These are phyloP conservation scores for Toxotes chatareus DNA, from an alignment of 2,113 vertebrate genomes.

Conservation along the genomic window DNA sequence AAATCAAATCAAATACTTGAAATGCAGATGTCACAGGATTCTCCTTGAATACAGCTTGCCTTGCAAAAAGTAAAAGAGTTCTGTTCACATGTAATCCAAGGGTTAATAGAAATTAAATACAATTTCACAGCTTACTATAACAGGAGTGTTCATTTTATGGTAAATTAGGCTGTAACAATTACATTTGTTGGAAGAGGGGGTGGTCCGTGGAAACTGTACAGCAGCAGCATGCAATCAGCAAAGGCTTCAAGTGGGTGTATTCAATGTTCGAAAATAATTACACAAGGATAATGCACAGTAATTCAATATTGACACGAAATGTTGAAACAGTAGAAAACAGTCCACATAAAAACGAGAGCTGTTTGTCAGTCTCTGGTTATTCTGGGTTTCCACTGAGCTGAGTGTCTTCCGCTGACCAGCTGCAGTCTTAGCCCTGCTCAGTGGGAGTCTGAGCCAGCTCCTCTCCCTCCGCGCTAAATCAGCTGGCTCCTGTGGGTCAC, in stretches of 20 bases:
- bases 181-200: constrained; percentile 49
- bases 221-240: constrained; percentile 36
- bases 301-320: constrained; percentile 29
- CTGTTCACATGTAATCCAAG: constrained; percentile 24
- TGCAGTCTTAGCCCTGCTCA: constrained; percentile 38
- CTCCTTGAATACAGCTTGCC: constrained; percentile 5
- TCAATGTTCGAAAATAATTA: constrained; percentile 49
- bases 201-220: constrained; percentile 27
- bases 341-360: background rate
- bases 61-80: constrained; percentile 6
- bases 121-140: constrained; percentile 73
- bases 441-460: constrained; percentile 33
- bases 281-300: constrained; percentile 3
- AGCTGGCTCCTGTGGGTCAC: constrained; percentile 45
- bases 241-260: constrained; percentile 32
- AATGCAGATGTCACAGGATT: constrained; percentile 7
- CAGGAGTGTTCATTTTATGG: constrained; percentile 69
- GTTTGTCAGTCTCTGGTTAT: constrained; percentile 23
- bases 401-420: constrained; percentile 39
- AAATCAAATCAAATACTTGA: constrained; percentile 6
- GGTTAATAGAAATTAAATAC: constrained; percentile 67
- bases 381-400: constrained; percentile 13
- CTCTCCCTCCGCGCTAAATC: constrained; percentile 3
- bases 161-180: constrained; percentile 68
- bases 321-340: constrained; percentile 14